phyloP scores from a whole-genome alignment of 2,113 vertebrate genomes.

The Embiotoca jacksoni region DNA sequence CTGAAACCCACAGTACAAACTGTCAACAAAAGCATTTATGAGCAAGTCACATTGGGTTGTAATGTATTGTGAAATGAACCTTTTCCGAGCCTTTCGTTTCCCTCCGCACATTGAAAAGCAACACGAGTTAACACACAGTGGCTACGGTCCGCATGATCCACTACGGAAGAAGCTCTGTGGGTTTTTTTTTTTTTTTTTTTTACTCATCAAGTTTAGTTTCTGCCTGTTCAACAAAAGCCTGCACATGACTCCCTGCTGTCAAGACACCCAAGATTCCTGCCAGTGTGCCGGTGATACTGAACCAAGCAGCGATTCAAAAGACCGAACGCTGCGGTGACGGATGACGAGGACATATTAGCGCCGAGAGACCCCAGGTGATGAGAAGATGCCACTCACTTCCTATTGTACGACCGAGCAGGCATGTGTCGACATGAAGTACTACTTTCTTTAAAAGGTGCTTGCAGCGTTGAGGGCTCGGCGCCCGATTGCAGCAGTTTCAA shows the following conservation, averaged over 20 bases:
- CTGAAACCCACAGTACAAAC: too few species aligned
- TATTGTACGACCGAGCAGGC: not conserved
- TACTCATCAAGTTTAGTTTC: not conserved
- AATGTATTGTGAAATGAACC: not conserved
- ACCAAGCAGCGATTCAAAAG: not conserved
- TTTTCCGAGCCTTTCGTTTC: not conserved
- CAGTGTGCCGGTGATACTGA: not conserved
- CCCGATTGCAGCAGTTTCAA: too few species aligned
- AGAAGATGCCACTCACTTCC: not conserved
- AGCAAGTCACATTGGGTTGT: not conserved
- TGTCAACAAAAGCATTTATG: not conserved
- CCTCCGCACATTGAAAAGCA: not conserved
- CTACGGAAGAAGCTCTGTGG: not conserved
- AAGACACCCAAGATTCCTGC: not conserved
- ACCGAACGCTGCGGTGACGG: not conserved
- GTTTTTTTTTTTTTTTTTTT: conserved; percentile 6
- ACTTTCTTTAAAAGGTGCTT: too few species aligned
- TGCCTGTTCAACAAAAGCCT: conserved; percentile 2
- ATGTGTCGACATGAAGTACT: too few species aligned
- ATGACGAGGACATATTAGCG: not conserved
- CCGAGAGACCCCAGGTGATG: not conserved
- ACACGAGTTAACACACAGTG: not conserved
- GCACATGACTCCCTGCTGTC: not conserved
- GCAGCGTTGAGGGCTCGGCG: too few species aligned
- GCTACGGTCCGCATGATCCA: not conserved